A percentile compares a stretch with the other conserved stretches of the same genome.
These are phyloP conservation scores for Holcopasites calliopsidis DNA, from an alignment of 1,140 invertebrate genomes.

Conservation along the genomic window DNA sequence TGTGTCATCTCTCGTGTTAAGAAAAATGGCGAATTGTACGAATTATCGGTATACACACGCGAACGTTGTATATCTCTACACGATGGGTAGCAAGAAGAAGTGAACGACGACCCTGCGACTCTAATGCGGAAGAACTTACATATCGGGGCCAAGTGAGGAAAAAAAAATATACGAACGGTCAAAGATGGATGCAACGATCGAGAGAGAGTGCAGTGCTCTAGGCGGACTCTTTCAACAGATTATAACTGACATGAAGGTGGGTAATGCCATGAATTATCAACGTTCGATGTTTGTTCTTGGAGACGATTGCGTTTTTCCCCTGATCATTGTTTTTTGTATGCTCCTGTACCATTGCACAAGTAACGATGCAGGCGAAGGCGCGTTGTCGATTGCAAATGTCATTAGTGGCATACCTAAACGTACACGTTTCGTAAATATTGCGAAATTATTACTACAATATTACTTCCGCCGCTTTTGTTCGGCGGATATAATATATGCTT, in stretches of 20 bases:
- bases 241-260: conserved; percentile 92
- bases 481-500: not conserved
- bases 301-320: conserved; percentile 24
- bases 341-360: conserved; percentile 33
- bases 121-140: conserved; percentile 17
- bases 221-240: conserved; percentile 92
- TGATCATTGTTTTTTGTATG: conserved; percentile 39
- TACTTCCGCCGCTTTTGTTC: too few species aligned
- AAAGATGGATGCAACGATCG: conserved; percentile 85
- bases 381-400: conserved; percentile 17
- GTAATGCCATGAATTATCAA: conserved; percentile 17
- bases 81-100: conserved; percentile 45
- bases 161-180: conserved; percentile 4
- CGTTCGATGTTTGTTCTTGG: not conserved
- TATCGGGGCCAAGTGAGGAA: conserved; percentile 34
- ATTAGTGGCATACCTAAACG: not conserved
- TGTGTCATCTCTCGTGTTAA: not conserved
- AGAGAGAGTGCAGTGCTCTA: conserved; percentile 89
- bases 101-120: conserved; percentile 30
- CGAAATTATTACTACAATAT: conserved; percentile 1
- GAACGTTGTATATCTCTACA: conserved; percentile 9
- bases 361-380: conserved; percentile 39
- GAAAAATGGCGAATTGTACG: conserved; percentile 48
- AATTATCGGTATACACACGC: conserved; percentile 14
- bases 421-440: conserved; percentile 7